These are phyloP conservation scores for Sinocyclocheilus maitianheensis DNA, from an alignment of 2,113 vertebrate genomes.

Conservation along the genomic window DNA sequence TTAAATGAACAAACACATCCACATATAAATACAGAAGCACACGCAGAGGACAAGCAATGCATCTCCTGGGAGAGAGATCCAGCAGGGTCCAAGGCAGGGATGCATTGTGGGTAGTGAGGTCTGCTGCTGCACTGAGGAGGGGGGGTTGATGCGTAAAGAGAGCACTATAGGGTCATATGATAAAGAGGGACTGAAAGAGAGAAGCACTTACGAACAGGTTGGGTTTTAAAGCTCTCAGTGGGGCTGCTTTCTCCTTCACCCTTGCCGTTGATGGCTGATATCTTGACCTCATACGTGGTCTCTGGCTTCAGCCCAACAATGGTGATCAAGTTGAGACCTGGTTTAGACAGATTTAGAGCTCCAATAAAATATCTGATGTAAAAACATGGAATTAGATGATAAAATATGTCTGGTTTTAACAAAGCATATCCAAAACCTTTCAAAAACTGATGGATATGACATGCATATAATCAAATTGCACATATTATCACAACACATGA, in stretches of 20 bases:
- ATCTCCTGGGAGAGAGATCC: constrained; percentile 24
- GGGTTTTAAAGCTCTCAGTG: constrained; percentile 83
- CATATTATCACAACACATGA: not conserved
- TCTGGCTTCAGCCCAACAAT: constrained; percentile 88
- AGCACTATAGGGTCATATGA: constrained; percentile 48
- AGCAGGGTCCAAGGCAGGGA: constrained; percentile 34
- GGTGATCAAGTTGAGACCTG: constrained; percentile 77
- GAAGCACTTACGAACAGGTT: constrained; percentile 93
- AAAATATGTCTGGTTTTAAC: constrained; percentile 19
- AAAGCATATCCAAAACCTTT: not conserved
- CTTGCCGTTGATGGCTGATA: constrained; percentile 95
- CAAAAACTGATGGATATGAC: no score
- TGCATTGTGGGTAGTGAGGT: constrained; percentile 40
- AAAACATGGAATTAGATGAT: not conserved
- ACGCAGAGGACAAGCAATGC: constrained; percentile 40
- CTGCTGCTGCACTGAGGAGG: constrained; percentile 53
- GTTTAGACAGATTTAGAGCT: not conserved
- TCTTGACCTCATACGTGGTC: constrained; percentile 84
- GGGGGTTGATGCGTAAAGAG: constrained; percentile 41
- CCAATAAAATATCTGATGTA: constrained; percentile 19
- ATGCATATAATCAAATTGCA: not conserved
- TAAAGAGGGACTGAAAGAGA: constrained; percentile 43
- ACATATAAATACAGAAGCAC: constrained; percentile 31
- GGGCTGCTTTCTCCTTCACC: constrained; percentile 87
- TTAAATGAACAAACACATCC: constrained; percentile 25